Conservation (phyloP, 2,113 vertebrate species). For the Melanerpes formicivorus region DNA sequence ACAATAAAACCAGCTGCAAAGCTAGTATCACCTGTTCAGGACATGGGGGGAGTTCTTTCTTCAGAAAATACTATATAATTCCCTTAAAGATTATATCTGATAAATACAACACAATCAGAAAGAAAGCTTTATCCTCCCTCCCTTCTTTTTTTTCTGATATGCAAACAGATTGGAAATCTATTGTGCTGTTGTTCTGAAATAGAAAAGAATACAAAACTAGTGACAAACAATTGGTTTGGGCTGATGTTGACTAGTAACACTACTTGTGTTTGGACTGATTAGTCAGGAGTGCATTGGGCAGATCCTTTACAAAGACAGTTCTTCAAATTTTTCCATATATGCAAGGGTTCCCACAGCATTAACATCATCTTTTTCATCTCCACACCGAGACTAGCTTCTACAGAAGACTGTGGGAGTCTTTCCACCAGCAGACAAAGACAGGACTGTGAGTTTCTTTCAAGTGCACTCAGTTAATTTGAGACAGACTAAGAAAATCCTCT, state of each 20-base stretch:
- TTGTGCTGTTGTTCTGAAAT: not conserved
- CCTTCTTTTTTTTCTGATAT: not conserved
- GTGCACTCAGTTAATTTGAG: conserved; percentile 5
- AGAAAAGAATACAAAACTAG: not conserved
- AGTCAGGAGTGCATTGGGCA: not conserved
- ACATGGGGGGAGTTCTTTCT: not conserved
- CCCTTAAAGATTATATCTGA: not conserved
- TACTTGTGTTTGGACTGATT: conserved; percentile 14
- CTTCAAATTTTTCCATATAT: not conserved
- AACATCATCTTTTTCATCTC: conserved; percentile 3
- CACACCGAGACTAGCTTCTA: not conserved
- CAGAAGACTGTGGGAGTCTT: conserved; percentile 3
- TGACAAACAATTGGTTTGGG: not conserved
- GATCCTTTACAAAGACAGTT: not conserved
- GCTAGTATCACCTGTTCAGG: not conserved
- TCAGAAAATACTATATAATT: conserved; percentile 10
- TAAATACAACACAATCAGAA: not conserved
- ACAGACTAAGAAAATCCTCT: conserved; percentile 40
- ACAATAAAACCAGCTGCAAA: not conserved
- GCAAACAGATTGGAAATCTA: not conserved
- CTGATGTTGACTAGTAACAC: not conserved
- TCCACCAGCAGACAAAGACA: conserved; percentile 9
- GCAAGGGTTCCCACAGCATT: not conserved
- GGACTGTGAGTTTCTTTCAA: conserved; percentile 8
- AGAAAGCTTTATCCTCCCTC: not conserved